These are phyloP conservation scores for Hedya salicella DNA, from an alignment of 2,888 invertebrate species.

Conservation along the genomic window DNA sequence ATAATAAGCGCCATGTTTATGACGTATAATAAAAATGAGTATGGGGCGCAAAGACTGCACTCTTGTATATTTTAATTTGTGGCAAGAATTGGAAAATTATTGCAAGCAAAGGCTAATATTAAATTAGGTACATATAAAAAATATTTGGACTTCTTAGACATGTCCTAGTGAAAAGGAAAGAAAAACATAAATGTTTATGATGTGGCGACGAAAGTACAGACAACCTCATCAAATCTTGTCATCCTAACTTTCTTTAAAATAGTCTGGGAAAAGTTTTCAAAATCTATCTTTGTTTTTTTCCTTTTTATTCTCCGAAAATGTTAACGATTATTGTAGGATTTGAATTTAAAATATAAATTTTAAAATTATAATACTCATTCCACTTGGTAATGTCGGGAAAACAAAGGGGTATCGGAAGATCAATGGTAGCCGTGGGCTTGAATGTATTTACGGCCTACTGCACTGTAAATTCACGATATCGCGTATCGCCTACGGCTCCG, in stretches of 20 bases:
- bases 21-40: conserved; percentile 72
- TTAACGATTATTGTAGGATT: background rate
- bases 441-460: conserved; percentile 71
- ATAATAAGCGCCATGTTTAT: conserved; percentile 78
- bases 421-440: conserved; percentile 64
- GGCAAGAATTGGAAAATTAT: too few species aligned
- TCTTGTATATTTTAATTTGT: too few species aligned
- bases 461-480: conserved; percentile 76
- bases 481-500: conserved; percentile 55
- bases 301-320: background rate
- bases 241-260: too few species aligned
- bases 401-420: conserved; percentile 55
- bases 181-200: too few species aligned
- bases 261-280: background rate
- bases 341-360: conserved; percentile 16
- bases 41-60: conserved; percentile 51
- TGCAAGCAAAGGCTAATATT: too few species aligned
- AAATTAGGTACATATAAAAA: too few species aligned
- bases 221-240: too few species aligned
- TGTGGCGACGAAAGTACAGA: too few species aligned
- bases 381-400: conserved; percentile 40
- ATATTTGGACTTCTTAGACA: too few species aligned
- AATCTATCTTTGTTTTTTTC: background rate
- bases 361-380: conserved; percentile 43
- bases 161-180: too few species aligned